Conservation (phyloP, 2,797 vertebrate genomes). For the Phaenicophaeus curvirostris region DNA sequence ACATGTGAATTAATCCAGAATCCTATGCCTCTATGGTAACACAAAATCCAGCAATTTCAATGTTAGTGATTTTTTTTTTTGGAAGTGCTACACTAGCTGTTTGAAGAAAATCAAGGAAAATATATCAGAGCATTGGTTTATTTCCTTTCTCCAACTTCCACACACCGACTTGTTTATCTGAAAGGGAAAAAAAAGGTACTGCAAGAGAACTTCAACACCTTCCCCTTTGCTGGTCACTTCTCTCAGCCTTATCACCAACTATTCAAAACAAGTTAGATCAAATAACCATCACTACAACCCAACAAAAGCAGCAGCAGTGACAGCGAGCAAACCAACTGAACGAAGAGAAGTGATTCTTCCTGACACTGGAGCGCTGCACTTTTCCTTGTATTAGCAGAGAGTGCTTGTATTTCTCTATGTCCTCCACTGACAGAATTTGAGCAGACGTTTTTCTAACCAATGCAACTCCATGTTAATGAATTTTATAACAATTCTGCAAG, state of each 20-base stretch:
- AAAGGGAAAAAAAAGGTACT: background rate
- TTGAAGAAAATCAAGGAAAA: background rate
- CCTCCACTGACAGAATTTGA: background rate
- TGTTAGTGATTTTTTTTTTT: background rate
- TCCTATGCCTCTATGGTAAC: background rate
- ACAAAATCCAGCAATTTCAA: background rate
- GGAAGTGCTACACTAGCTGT: background rate
- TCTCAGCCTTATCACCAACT: background rate
- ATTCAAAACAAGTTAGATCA: background rate
- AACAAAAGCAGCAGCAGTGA: background rate
- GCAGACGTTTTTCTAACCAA: background rate
- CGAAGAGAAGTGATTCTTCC: background rate
- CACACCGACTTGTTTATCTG: background rate
- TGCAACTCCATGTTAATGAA: accelerated
- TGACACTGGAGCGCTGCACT: background rate
- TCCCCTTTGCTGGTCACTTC: background rate
- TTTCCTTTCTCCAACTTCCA: background rate
- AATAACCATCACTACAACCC: background rate
- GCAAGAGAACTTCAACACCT: background rate
- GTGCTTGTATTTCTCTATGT: background rate
- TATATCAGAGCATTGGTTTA: background rate
- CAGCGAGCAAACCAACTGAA: background rate
- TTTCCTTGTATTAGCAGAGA: accelerated
- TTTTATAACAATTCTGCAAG: background rate
- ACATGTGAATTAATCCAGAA: background rate